These are phyloP conservation scores for Sitodiplosis mosellana DNA, from an alignment of 1,140 invertebrate species.

Conservation along the genomic window DNA sequence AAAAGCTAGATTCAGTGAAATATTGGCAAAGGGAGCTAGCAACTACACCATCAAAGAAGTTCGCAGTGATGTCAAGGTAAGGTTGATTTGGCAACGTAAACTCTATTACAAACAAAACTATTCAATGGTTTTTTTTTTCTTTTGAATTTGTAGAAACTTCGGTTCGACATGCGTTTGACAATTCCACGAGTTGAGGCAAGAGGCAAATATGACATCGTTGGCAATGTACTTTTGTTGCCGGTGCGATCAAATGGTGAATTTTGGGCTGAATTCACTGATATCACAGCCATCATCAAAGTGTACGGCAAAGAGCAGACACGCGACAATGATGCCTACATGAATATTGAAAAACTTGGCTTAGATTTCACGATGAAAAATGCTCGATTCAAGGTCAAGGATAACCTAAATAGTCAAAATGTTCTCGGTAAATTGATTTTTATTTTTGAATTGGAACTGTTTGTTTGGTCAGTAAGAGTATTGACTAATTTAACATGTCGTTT, in stretches of 20 bases:
- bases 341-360: slow-evolving; percentile 40
- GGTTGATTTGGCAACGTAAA: no score
- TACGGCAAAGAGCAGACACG: slow-evolving; percentile 43
- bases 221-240: slow-evolving; percentile 54
- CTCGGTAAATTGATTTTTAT: slow-evolving; percentile 32
- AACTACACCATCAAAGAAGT: slow-evolving; percentile 43
- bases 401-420: slow-evolving; percentile 51
- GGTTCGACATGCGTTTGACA: slow-evolving; percentile 44
- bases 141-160: slow-evolving; percentile 27
- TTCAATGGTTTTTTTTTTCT: slow-evolving; percentile 15
- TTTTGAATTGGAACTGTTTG: not conserved
- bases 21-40: slow-evolving; percentile 47
- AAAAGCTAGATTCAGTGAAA: slow-evolving; percentile 46
- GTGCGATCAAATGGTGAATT: slow-evolving; percentile 57
- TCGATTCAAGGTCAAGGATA: slow-evolving; percentile 47
- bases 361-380: slow-evolving; percentile 51
- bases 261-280: slow-evolving; percentile 51
- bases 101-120: not conserved
- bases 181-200: slow-evolving; percentile 50
- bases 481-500: no score
- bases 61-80: slow-evolving; percentile 8
- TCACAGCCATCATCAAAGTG: slow-evolving; percentile 45
- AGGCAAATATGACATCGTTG: slow-evolving; percentile 51
- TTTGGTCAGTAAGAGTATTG: not conserved
- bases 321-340: slow-evolving; percentile 41